A percentile compares a stretch with the other conserved stretches of the same genome.
Conservation (phyloP, 2,797 vertebrate genomes). For the Nyctalus aviator region DNA sequence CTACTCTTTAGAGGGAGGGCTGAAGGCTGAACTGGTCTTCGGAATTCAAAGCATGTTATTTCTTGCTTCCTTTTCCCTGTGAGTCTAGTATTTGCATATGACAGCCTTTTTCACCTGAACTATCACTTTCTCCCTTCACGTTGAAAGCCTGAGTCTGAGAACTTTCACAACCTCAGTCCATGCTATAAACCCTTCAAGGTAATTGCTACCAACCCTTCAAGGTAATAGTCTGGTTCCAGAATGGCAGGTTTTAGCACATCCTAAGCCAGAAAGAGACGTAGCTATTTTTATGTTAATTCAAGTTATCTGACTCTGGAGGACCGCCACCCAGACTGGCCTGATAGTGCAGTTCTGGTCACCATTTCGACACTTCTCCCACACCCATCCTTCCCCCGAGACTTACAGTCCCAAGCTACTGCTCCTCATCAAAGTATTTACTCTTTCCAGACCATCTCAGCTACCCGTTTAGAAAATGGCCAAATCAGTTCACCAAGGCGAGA, state of each 20-base stretch:
- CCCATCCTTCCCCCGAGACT: neutral
- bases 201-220: neutral
- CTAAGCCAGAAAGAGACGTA: neutral
- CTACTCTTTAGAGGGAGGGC: neutral
- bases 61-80: neutral
- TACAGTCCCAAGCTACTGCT: neutral
- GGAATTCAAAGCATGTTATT: neutral
- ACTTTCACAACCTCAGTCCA: conserved; percentile 2
- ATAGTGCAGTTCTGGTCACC: neutral
- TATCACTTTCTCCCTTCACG: conserved; percentile 23
- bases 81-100: neutral
- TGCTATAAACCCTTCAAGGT: conserved; percentile 33
- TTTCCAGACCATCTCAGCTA: neutral
- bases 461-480: conserved; percentile 1
- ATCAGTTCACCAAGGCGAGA: neutral
- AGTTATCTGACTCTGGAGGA: conserved; percentile 3
- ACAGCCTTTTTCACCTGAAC: neutral
- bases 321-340: neutral
- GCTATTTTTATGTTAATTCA: conserved; percentile 34
- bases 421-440: neutral
- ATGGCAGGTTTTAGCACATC: neutral
- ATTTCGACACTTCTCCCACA: neutral
- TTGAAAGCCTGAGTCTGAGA: neutral
- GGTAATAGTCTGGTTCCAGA: conserved; percentile 35
- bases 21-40: neutral